Base-by-base conservation (phyloP, 2,113 vertebrate species). In the Ascaphus truei region DNA sequence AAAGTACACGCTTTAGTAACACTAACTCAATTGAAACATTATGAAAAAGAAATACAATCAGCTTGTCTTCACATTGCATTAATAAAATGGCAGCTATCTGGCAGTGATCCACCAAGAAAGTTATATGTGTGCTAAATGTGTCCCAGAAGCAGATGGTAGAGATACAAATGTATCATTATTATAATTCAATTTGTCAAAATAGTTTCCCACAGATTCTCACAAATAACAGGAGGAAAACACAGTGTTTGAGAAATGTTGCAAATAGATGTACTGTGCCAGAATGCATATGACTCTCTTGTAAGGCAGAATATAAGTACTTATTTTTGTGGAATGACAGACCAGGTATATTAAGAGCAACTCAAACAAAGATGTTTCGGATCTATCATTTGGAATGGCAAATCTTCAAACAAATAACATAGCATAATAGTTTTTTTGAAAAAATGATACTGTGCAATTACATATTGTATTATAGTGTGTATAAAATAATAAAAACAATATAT, bases 101-200 rank as follows among this genome's bases (percentile, higher is more conserved):
- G 66, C 66, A 59, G 13, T 6, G 12, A 27, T 59, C 55, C 66
- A 68, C 55, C 20, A 48, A 51, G 30, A 48, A 51, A 50, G 22
- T 37, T 68, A n/a, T 68, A 27, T 58, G 53, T 59, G 43, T 37
- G 23, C 47, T 27, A 18, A 12, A 68, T 59, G 66, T 34, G 30
- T 41, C 66, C 55, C 66, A 50, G 66, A 59, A 68, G 55, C 66
- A 68, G 66, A 68, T 68, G 66, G 55, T 25, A 25, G 43, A 37
- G 43, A 68, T 36, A 59, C 53, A 68, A 68, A 57, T 68, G 64
- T 68, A 57, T 37, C 64, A 47, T 68, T 68, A 68, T 57, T 68
- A 68, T 57, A 47, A 68, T 57, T 68, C 52, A 57, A 34, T 33
- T 50, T 68, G 66, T 68, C 66, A 68, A 68, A 68, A 68, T 60